Evolutionary conservation across 2,113 vertebrate genomes (phyloP).

Genomic region (Phoxinus phoxinus): DNA sequence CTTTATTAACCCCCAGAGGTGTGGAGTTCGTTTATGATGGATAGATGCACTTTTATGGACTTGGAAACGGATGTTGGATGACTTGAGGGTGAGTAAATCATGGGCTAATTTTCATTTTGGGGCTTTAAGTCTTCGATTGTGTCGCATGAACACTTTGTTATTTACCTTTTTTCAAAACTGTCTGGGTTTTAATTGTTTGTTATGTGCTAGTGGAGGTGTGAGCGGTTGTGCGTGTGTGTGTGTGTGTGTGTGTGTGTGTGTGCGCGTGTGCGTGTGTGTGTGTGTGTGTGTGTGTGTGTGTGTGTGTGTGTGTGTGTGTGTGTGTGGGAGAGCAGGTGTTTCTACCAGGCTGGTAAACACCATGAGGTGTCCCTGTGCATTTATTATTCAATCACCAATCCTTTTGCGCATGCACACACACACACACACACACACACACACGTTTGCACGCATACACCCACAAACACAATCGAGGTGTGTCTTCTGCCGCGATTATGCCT

Average conservation of each 20-base stretch:
- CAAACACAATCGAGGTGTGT: neutral
- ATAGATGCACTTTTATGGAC: no score
- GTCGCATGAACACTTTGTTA: no score
- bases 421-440: slow-evolving; percentile 25
- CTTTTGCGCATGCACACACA: slow-evolving; percentile 28
- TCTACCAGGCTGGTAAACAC: slow-evolving; percentile 50
- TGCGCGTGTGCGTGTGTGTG: neutral
- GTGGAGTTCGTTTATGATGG: no score
- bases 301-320: neutral
- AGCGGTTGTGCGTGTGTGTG: neutral
- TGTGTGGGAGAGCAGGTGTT: slow-evolving; percentile 34
- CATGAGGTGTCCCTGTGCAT: slow-evolving; percentile 39
- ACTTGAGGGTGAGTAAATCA: no score
- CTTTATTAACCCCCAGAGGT: no score
- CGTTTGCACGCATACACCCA: neutral
- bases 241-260: neutral
- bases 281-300: neutral
- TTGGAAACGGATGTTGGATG: no score
- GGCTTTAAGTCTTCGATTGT: no score
- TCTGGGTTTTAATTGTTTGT: slow-evolving; percentile 17
- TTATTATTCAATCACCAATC: slow-evolving; percentile 28
- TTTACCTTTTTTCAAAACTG: no score
- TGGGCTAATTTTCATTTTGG: no score
- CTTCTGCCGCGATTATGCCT: neutral
- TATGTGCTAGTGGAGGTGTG: neutral